Percentiles rank a stretch among this genome's conserved stretches.
Evolutionary conservation across 2,888 invertebrate genomes (phyloP).

Genomic region (Odontothrips loti): DNA sequence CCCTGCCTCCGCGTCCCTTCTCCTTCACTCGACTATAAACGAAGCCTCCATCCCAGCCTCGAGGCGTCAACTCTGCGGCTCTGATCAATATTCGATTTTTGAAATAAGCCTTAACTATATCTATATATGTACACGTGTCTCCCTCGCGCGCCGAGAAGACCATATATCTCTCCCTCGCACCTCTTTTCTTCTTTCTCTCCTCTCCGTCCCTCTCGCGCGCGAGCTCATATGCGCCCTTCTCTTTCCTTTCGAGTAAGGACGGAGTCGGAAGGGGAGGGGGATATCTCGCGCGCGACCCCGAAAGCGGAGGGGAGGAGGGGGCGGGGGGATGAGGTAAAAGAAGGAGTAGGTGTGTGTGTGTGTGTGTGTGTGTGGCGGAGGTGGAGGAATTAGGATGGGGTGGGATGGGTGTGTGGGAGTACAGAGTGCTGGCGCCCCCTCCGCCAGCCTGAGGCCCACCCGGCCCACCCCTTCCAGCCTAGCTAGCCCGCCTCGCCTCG

Average conservation of each 20-base stretch:
- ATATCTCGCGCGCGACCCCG: no score
- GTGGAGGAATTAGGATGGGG: slow-evolving; percentile 4
- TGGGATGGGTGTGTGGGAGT: background rate
- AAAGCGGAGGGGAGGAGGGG: no score
- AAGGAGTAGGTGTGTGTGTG: background rate
- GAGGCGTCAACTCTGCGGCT: slow-evolving; percentile 18
- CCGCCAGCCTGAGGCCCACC: background rate
- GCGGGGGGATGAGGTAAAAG: no score
- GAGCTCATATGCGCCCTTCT: no score
- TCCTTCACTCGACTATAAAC: background rate
- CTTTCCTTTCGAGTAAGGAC: no score
- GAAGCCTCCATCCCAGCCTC: slow-evolving; percentile 17
- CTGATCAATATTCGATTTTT: slow-evolving; percentile 25
- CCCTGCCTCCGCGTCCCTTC: background rate
- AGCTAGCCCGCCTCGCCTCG: background rate
- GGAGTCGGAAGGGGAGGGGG: no score
- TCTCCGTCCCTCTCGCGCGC: no score
- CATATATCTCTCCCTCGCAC: background rate
- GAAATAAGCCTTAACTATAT: slow-evolving; percentile 15
- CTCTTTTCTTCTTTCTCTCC: background rate
- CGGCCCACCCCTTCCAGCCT: background rate
- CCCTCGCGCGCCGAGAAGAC: background rate
- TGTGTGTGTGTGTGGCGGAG: background rate
- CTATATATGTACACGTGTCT: background rate
- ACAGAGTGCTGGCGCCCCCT: no score